Percentiles rank a stretch among this genome's conserved stretches.
These are phyloP conservation scores for Pseudachorutes palmiensis DNA, from an alignment of 1,140 invertebrate species.

Conservation along the genomic window DNA sequence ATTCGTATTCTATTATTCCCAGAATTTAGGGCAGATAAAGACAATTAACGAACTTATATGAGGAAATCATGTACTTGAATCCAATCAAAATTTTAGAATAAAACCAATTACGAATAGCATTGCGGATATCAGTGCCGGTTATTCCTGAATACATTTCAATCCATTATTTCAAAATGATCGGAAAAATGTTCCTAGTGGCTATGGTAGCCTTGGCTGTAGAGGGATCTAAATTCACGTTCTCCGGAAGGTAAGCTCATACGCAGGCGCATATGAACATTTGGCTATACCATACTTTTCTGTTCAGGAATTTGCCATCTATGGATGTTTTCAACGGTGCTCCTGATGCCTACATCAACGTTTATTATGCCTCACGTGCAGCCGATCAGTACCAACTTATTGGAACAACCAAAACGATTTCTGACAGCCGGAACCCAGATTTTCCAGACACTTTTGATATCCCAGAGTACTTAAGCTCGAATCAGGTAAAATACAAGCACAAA, in stretches of 20 bases:
- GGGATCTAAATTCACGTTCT: neutral
- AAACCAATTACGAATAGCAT: too few species aligned
- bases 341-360: conserved; percentile 11
- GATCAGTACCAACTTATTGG: neutral
- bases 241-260: neutral
- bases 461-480: neutral
- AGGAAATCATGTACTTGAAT: too few species aligned
- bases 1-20: too few species aligned
- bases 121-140: too few species aligned
- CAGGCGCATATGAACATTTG: neutral
- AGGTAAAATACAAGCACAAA: neutral
- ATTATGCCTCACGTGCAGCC: neutral
- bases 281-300: neutral
- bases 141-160: too few species aligned
- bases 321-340: neutral
- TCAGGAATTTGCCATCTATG: conserved; percentile 1
- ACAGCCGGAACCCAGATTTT: conserved; percentile 2
- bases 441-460: neutral
- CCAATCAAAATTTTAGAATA: too few species aligned
- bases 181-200: neutral
- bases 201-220: neutral
- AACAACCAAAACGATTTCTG: neutral
- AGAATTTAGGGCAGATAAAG: too few species aligned
- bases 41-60: too few species aligned
- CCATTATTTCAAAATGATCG: neutral